These are phyloP conservation scores for Anhinga rufa DNA, from an alignment of 2,113 vertebrate species.

Conservation along the genomic window DNA sequence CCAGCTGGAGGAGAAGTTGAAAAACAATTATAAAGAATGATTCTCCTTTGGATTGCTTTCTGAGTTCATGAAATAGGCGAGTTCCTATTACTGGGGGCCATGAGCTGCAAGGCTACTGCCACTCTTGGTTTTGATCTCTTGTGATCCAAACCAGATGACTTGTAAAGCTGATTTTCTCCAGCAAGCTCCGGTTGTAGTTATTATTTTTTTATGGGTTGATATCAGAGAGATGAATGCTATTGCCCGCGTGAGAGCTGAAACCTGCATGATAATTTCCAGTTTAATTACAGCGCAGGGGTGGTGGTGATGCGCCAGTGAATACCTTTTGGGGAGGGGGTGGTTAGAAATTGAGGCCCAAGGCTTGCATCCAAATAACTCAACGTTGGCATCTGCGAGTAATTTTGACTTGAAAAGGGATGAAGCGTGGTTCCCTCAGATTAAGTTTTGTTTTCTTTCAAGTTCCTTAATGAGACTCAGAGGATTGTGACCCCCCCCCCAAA, in stretches of 20 bases:
- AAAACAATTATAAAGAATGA: slow-evolving; percentile 60
- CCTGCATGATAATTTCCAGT: not conserved
- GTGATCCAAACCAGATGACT: not conserved
- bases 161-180: not conserved
- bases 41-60: slow-evolving; percentile 50
- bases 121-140: not conserved
- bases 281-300: not conserved
- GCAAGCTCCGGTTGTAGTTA: not conserved
- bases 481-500: not conserved
- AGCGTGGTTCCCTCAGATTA: not conserved
- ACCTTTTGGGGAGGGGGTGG: not conserved
- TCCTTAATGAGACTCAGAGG: not conserved
- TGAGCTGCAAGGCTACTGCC: not conserved
- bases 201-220: not conserved
- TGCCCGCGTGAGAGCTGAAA: not conserved
- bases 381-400: fast-evolving
- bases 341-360: not conserved
- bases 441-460: not conserved
- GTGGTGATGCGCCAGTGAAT: not conserved
- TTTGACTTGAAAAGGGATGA: not conserved
- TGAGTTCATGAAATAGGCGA: slow-evolving; percentile 3
- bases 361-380: not conserved
- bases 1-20: slow-evolving; percentile 58
- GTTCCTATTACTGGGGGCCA: slow-evolving; percentile 17
- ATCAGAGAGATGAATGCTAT: not conserved